Base-by-base conservation (phyloP, 2,113 vertebrate species). In the Lanius ludovicianus region DNA sequence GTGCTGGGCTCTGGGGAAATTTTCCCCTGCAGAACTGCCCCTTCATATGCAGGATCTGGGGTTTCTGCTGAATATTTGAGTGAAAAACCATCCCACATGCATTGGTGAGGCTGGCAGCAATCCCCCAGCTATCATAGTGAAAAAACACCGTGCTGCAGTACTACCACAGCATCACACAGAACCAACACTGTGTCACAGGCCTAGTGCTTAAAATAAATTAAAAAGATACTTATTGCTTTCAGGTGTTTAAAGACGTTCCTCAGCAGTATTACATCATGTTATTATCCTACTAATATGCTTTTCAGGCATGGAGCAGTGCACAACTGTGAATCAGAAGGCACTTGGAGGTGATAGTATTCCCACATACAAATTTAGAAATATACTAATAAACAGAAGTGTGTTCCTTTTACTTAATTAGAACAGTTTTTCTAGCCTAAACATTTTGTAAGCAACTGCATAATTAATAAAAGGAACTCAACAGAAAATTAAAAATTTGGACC, bases 331-430 rank as follows among this genome's bases (percentile, higher is more conserved):
- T 60, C 39, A 52, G 65, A 68, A 92, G 44, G 65, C 50, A 59
- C 28, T 35, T 31, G 11, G 28, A 83, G 55, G 56, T 89, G 41
- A 87, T 16, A 50, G 13, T 41, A 83, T 85, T 89, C 57, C n/a
- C 59, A 35, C 35, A 6, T 7, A 47, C 17, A 52, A 65, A 69
- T 83, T 79, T 55, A 85, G 46, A 73, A 80, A 49, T 46, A n/a
- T 2, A 62, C 35, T 91, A 89, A 93, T 82, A 71, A 94, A 89
- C 13, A 85, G 25, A 69, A 69, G 12, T 33, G 6, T 56, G 68
- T 93, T 78, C n/a, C 53, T 89, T 91, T 73, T 69, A 75, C 79
- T 95, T 82, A 64, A 94, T 85, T 96, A 87, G 53, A 85, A 50
- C 33, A 55, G 33, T n/a, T 85, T 91, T 90, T 28, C n/a, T 73